Evolutionary conservation across 1,140 invertebrate genomes (phyloP).

Genomic region (Diachasma alloeum): DNA sequence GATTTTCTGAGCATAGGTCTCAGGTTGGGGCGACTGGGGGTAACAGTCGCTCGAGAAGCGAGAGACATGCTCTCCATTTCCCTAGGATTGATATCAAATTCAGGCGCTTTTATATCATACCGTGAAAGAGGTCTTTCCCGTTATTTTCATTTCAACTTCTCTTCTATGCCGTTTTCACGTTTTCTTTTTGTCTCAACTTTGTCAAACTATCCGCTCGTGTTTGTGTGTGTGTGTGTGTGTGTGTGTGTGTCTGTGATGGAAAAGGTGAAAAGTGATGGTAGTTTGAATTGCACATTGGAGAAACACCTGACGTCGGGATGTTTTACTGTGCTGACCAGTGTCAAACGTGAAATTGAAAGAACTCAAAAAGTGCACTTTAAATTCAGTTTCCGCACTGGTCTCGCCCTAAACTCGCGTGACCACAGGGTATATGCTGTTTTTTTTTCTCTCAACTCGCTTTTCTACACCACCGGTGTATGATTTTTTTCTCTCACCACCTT

Average conservation of each 20-base stretch:
- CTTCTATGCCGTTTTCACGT: not conserved
- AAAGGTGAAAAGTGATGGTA: not conserved
- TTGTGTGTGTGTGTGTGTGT: not conserved
- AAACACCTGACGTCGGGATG: not conserved
- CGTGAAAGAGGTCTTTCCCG: not conserved
- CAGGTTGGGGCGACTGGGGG: not conserved
- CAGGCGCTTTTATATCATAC: not conserved
- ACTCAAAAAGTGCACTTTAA: not conserved
- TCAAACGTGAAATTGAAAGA: not conserved
- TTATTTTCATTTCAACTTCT: not conserved
- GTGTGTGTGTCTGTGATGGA: not conserved
- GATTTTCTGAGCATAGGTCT: not conserved
- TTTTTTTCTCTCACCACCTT: slow-evolving; percentile 5
- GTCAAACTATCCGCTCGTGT: not conserved
- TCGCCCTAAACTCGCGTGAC: not conserved
- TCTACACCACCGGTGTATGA: not conserved
- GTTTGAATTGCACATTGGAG: not conserved
- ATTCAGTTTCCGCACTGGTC: slow-evolving; percentile 11
- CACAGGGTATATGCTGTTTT: not conserved
- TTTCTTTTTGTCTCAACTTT: slow-evolving; percentile 5
- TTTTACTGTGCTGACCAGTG: not conserved
- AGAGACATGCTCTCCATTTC: not conserved
- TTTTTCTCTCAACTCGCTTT: not conserved
- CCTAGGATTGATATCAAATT: slow-evolving; percentile 7
- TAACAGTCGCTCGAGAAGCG: not conserved